Base-by-base conservation (phyloP, 2,113 vertebrate species). In the Rhipidura dahli region DNA sequence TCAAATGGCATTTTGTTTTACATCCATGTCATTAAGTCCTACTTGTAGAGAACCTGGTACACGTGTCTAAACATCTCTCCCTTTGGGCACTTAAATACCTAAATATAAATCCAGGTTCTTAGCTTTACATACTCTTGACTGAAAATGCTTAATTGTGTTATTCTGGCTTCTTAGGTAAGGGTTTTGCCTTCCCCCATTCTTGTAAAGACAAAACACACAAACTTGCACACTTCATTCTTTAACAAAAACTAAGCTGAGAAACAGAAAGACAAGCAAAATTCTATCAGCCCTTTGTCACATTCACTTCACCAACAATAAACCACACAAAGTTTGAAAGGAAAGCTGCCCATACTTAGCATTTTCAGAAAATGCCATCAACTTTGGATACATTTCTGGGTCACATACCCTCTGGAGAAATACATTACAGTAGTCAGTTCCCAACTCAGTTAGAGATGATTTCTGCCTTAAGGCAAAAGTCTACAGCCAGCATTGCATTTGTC, bases 351-450 rank as follows among this genome's bases (percentile, higher is more conserved):
- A 72, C 2, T 30, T 16, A 11, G 47, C 59, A 56, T 70, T 93
- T 83, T 63, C 63, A 37, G 71, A 78, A 93, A 93, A 91, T 22
- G 68, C 51, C 82, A 90, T 82, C 73, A 66, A 83, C 49, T 94
- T 65, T 20, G 13, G 75, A 77, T 88, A 70, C 26, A 64, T 94
- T 95, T 97, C 87, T 91, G 92, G 90, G 94, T 95, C 93, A 95
- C 30, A 42, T 3, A 77, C 5, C 60, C 93, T 81, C 93, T 90
- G 47, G 94, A 96, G 90, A 94, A 95, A 91, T 86, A 85, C 33
- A 78, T 73, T 70, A 70, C 64, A 90, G 47, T 1, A 94, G 85
- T 63, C 68, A 60, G 79, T 75, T 93, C 82, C 82, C 90, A 94
- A 47, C 20, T 83, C 85, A 54, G 76, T 50, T 76, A 87, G 68